Evolutionary conservation across 2,797 vertebrate species (phyloP).

Genomic region (Melanotaenia parkinsoni): DNA sequence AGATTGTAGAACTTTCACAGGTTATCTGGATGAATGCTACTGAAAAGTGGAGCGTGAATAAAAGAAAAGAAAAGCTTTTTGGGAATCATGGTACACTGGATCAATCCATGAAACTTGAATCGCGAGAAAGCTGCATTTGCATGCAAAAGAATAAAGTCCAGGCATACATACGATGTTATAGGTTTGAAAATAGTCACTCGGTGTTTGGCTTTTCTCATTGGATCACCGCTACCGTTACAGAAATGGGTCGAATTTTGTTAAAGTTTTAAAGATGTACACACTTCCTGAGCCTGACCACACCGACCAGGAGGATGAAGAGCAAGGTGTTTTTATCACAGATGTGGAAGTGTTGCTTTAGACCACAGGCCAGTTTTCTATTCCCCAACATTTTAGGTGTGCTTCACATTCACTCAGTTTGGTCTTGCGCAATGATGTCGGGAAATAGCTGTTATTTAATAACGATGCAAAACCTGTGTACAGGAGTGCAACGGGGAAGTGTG

Average conservation of each 20-base stretch:
- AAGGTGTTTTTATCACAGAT: not conserved
- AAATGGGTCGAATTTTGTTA: not conserved
- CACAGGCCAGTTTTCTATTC: conserved; percentile 3
- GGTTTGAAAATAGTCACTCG: not conserved
- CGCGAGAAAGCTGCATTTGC: not conserved
- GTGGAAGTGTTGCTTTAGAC: not conserved
- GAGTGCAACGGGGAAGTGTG: not conserved
- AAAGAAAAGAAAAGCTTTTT: no score
- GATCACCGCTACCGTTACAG: not conserved
- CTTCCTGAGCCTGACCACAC: not conserved
- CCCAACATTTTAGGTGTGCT: not conserved
- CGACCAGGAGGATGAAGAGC: not conserved
- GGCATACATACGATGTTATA: not conserved
- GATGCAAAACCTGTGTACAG: not conserved
- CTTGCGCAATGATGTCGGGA: conserved; percentile 4
- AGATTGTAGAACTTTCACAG: not conserved
- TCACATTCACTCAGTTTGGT: not conserved
- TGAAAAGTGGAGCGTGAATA: no score
- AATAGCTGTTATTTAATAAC: not conserved
- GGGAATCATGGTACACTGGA: not conserved
- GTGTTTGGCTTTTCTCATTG: not conserved
- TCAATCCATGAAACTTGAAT: not conserved
- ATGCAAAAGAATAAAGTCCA: not conserved
- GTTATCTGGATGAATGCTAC: no score
- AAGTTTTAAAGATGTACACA: not conserved